These are phyloP conservation scores for Drosophila meridionalis DNA, from an alignment of 2,888 invertebrate species.

Conservation along the genomic window DNA sequence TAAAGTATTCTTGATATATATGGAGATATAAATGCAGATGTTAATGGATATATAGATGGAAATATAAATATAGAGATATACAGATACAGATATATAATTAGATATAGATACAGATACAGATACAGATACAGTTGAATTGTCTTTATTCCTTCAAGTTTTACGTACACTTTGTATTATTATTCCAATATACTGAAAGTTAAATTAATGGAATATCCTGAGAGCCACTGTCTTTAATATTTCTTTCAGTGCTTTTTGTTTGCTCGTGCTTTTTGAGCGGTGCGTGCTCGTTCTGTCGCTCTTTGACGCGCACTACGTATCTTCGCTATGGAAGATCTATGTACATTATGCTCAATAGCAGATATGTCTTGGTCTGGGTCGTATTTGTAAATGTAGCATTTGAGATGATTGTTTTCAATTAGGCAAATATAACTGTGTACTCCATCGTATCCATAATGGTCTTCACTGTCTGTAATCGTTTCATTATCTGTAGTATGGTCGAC, in stretches of 20 bases:
- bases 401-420: constrained; percentile 12
- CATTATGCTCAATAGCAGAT: constrained; percentile 4
- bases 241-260: background rate
- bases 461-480: background rate
- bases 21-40: background rate
- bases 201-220: background rate
- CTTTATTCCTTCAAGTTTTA: background rate
- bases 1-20: background rate
- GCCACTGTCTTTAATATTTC: background rate
- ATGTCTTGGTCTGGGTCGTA: constrained; percentile 15
- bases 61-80: background rate
- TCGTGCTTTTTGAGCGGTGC: no score
- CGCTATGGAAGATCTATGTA: no score
- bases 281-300: no score
- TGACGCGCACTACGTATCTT: no score
- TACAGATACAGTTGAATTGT: background rate
- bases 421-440: constrained; percentile 21
- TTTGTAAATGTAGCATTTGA: constrained; percentile 15
- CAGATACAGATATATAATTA: background rate
- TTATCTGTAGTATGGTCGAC: background rate
- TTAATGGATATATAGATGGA: background rate
- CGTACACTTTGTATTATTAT: background rate
- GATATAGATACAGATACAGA: no score
- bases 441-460: background rate
- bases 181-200: background rate